phyloP scores from a whole-genome alignment of 2,888 invertebrate species.

The Drosophila atroscutellata region DNA sequence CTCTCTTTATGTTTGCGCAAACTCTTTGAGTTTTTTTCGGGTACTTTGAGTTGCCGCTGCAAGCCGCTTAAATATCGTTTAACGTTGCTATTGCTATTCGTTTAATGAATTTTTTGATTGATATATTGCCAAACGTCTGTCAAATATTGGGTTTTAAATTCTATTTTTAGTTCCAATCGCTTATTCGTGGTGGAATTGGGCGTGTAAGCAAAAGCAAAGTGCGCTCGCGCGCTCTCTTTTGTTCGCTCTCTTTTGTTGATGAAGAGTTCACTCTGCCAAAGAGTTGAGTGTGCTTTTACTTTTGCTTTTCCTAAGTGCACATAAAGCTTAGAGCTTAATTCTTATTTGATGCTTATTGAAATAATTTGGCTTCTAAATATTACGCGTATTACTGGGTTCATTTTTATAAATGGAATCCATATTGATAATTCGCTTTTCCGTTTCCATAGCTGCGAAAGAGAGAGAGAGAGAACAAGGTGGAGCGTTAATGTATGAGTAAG shows the following conservation, averaged over 20 bases:
- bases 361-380: constrained; percentile 40
- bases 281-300: constrained; percentile 35
- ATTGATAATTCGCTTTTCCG: constrained; percentile 50
- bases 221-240: constrained; percentile 74
- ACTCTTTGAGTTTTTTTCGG: constrained; percentile 54
- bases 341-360: constrained; percentile 10
- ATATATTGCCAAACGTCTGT: constrained; percentile 21
- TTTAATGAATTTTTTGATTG: constrained; percentile 44
- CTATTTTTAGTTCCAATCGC: constrained; percentile 22
- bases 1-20: constrained; percentile 59
- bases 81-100: constrained; percentile 18
- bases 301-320: constrained; percentile 21
- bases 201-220: constrained; percentile 66
- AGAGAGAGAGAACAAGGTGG: constrained; percentile 3
- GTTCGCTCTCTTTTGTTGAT: constrained; percentile 40
- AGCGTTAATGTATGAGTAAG: constrained; percentile 6
- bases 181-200: constrained; percentile 57
- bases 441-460: constrained; percentile 49
- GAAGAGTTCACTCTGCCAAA: constrained; percentile 36
- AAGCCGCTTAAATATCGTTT: constrained; percentile 35
- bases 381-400: constrained; percentile 39
- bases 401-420: constrained; percentile 46
- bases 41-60: constrained; percentile 22
- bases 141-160: constrained; percentile 23
- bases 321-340: constrained; percentile 15